Evolutionary conservation across 2,797 vertebrate genomes (phyloP).

Genomic region (Notolabrus celidotus): DNA sequence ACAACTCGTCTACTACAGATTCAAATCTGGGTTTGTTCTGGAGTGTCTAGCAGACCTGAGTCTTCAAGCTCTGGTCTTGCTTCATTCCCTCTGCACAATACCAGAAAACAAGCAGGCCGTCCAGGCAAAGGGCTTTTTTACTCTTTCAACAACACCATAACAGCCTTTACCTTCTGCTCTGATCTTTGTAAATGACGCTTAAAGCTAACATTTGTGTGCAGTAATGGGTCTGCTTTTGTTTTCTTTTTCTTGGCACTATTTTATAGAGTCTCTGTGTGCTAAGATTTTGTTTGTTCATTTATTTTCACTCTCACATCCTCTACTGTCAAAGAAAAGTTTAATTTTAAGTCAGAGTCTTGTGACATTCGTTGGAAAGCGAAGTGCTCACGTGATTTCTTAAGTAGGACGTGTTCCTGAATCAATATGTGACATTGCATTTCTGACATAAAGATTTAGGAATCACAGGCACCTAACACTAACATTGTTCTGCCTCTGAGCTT

Average conservation of each 20-base stretch:
- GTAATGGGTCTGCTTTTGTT: slow-evolving; percentile 32
- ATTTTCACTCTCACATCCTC: slow-evolving; percentile 25
- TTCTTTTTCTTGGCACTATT: slow-evolving; percentile 2
- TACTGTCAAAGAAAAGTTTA: neutral
- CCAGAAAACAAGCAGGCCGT: slow-evolving; percentile 46
- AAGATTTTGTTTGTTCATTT: slow-evolving; percentile 32
- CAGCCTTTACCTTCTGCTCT: slow-evolving; percentile 20
- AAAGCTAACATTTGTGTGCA: slow-evolving; percentile 20
- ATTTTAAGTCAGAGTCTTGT: neutral
- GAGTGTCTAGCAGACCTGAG: slow-evolving; percentile 41
- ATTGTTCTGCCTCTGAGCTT: neutral
- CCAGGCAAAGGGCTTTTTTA: slow-evolving; percentile 48
- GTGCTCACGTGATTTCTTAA: neutral
- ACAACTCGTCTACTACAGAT: slow-evolving; percentile 49
- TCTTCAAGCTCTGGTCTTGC: slow-evolving; percentile 34
- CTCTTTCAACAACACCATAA: slow-evolving; percentile 56
- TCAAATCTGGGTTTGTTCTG: slow-evolving; percentile 68
- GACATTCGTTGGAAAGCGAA: neutral
- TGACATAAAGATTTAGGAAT: neutral
- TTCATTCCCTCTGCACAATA: slow-evolving; percentile 52
- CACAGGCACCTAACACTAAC: neutral
- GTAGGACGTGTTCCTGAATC: neutral
- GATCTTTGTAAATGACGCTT: slow-evolving; percentile 30
- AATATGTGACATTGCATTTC: neutral
- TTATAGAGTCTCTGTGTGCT: neutral